These are phyloP conservation scores for Stenoptilia bipunctidactyla DNA, from an alignment of 2,888 invertebrate species.

Conservation along the genomic window DNA sequence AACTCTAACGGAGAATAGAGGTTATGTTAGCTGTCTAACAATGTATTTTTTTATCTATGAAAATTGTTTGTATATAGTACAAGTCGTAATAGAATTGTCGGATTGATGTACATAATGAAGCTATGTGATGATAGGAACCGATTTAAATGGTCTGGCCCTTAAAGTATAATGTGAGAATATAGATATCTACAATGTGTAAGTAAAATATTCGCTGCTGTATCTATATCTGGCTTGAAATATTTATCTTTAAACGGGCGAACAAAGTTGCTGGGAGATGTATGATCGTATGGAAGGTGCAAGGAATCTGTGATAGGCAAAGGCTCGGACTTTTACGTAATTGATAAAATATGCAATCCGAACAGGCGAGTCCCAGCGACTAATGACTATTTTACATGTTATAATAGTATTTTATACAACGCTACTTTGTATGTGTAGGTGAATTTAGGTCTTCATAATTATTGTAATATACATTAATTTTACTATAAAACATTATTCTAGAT, in stretches of 20 bases:
- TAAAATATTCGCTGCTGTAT: constrained; percentile 62
- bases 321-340: background rate
- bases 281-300: constrained; percentile 17
- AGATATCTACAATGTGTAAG: constrained; percentile 39
- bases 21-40: constrained; percentile 58
- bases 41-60: constrained; percentile 58
- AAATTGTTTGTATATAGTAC: constrained; percentile 71
- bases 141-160: constrained; percentile 20
- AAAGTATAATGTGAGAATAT: constrained; percentile 21
- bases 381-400: constrained; percentile 37
- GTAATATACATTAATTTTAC: constrained; percentile 63
- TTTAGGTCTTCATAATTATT: constrained; percentile 58
- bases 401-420: constrained; percentile 65
- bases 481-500: constrained; percentile 51
- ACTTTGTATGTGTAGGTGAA: constrained; percentile 55
- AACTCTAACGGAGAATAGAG: constrained; percentile 59
- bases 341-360: background rate
- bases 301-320: constrained; percentile 26
- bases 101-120: constrained; percentile 56
- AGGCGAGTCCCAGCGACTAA: constrained; percentile 31
- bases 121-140: constrained; percentile 40
- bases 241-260: constrained; percentile 47
- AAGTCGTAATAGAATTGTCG: constrained; percentile 55
- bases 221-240: constrained; percentile 50
- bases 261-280: constrained; percentile 41